Conservation (phyloP, 1,140 invertebrate genomes). For the Neuroterus valhalla region DNA sequence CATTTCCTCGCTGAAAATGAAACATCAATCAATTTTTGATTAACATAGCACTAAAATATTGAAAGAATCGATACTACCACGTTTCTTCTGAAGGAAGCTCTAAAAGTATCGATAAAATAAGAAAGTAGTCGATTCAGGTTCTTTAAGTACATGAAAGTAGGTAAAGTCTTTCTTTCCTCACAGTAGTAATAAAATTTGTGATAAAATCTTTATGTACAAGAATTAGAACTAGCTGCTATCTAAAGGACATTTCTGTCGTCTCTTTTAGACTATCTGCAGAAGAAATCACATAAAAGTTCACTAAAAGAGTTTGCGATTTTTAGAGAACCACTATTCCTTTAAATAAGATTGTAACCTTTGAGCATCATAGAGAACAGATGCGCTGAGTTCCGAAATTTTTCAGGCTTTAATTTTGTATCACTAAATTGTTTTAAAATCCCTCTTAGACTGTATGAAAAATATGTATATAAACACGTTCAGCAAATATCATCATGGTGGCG, state of each 20-base stretch:
- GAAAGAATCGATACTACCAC: neutral
- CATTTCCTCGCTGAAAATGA: conserved; percentile 62
- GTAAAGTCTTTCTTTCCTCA: neutral
- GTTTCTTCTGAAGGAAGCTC: neutral
- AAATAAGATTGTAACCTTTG: neutral
- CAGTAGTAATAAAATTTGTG: conserved; percentile 3
- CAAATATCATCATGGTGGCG: too few relatives aligned
- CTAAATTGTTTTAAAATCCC: too few relatives aligned
- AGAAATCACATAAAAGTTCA: neutral
- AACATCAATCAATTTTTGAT: conserved; percentile 29
- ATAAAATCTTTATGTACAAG: conserved; percentile 21
- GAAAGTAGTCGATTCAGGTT: neutral
- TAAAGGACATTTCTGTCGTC: conserved; percentile 5
- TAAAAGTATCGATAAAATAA: neutral
- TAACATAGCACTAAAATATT: neutral
- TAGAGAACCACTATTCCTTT: conserved; percentile 1
- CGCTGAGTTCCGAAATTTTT: too few relatives aligned
- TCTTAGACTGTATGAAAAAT: too few relatives aligned
- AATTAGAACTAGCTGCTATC: conserved; percentile 14
- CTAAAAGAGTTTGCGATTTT: neutral
- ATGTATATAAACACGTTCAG: too few relatives aligned
- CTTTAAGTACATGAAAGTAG: neutral
- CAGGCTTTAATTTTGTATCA: too few relatives aligned
- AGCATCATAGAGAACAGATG: too few relatives aligned
- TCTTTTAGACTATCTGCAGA: conserved; percentile 3